phyloP scores from a whole-genome alignment of 2,888 invertebrate species.

The Clivina fossor region DNA sequence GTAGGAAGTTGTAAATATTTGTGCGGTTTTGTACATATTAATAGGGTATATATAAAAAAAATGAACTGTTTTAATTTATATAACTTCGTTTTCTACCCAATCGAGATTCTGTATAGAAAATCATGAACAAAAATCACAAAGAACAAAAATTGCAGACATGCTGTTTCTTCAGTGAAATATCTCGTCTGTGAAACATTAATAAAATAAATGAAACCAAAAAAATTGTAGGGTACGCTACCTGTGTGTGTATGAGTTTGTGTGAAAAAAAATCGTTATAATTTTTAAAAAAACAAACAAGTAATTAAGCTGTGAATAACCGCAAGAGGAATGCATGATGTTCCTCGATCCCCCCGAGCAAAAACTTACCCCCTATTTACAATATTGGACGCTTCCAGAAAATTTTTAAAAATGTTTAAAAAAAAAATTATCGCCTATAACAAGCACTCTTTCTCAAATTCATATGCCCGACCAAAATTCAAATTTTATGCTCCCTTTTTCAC shows the following conservation, averaged over 20 bases:
- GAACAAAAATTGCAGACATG: too few species aligned
- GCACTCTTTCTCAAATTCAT: slow-evolving; percentile 13
- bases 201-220: too few species aligned
- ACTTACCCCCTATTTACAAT: slow-evolving; percentile 12
- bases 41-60: slow-evolving; percentile 30
- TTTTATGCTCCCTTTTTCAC: too few species aligned
- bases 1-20: slow-evolving; percentile 32
- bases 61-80: slow-evolving; percentile 29
- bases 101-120: slow-evolving; percentile 16
- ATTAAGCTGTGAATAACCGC: slow-evolving; percentile 25
- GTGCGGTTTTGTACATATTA: slow-evolving; percentile 33
- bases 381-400: slow-evolving; percentile 27
- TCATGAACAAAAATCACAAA: slow-evolving; percentile 2
- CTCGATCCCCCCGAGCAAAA: slow-evolving; percentile 15
- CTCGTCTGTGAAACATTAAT: too few species aligned
- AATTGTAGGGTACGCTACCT: slow-evolving; percentile 9
- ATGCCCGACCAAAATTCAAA: slow-evolving; percentile 3
- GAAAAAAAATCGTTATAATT: slow-evolving; percentile 18
- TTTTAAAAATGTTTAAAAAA: background rate
- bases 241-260: slow-evolving; percentile 20
- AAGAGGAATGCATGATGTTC: slow-evolving; percentile 29
- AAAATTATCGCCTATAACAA: slow-evolving; percentile 21
- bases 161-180: slow-evolving; percentile 13
- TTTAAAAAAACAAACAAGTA: too few species aligned
- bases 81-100: slow-evolving; percentile 31